Base-by-base conservation (phyloP, 2,113 vertebrate genomes). In the Cheirogaleus medius region DNA sequence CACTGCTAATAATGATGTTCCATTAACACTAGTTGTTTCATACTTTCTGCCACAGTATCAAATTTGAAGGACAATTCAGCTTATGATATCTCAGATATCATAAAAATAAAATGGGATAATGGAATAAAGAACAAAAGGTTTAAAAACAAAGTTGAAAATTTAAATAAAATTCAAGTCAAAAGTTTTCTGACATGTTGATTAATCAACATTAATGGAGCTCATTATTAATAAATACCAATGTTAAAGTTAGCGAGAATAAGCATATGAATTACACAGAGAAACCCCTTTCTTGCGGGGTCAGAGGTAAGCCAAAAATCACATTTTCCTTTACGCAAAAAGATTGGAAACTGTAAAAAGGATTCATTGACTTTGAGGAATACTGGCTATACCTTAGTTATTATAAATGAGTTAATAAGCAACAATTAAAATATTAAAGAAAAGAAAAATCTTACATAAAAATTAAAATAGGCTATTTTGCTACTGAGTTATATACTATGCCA, bases 161-260 rank as follows among this genome's bases (percentile, higher is more conserved):
- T 54, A 94, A 73, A 77, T 37, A 90, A 91, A 94, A 87, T 77
- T 86, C 34, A 91, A 81, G 20, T 66, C 18, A 83, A 76, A 77
- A 76, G 37, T 63, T 90, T 95, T 49, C 73, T 69, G 60, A 95
- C 92, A 42, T 90, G 32, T 76, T 82, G 74, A 69, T 66, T 81
- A 83, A 69, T 58, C 63, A 83, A 74, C 78, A 29, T 54, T 85
- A 52, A 91, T 1, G 6, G 37, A 63, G 7, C 9, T 49, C 73
- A 88, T 32, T n/a, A 78, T 47, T 73, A 86, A 86, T 15, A 83
- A 6, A 73, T 29, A 64, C 18, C 27, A 68, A 63, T 27, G 44
- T 64, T 66, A 80, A 80, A 73, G 4, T 81, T 34, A 78, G 3
- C 87, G 83, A 83, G 32, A 83, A 90, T 1, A 44, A 88, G 34